These are phyloP conservation scores for Stenodema calcarata DNA, from an alignment of 2,888 invertebrate genomes.

Conservation along the genomic window DNA sequence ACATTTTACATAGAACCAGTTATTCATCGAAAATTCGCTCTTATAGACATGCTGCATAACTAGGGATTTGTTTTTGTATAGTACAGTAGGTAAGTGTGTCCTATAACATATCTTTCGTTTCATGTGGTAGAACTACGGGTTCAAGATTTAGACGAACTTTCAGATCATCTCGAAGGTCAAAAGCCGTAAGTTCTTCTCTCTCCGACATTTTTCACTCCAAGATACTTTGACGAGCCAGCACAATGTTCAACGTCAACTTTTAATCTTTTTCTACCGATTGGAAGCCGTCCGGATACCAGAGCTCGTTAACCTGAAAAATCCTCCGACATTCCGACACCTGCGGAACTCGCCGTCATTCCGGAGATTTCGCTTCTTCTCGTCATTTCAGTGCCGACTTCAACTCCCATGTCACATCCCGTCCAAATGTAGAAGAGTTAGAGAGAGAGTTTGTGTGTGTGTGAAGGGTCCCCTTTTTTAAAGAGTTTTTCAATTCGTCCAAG, in stretches of 20 bases:
- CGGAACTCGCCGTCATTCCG: not conserved
- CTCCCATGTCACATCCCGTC: not conserved
- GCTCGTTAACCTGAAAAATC: constrained; percentile 2
- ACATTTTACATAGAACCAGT: too few species aligned
- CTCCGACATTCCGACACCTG: not conserved
- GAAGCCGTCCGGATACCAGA: not conserved
- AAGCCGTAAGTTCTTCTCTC: too few species aligned
- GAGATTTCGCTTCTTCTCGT: not conserved
- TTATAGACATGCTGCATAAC: too few species aligned
- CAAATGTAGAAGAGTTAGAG: not conserved
- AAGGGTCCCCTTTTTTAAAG: too few species aligned
- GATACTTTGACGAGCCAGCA: not conserved
- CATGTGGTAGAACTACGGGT: too few species aligned
- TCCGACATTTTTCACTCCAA: not conserved
- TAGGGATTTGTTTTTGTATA: too few species aligned
- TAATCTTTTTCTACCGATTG: not conserved
- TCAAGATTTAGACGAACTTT: too few species aligned
- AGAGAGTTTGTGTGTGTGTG: too few species aligned
- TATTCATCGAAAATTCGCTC: too few species aligned
- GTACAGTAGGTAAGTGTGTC: too few species aligned
- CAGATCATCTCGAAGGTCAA: too few species aligned
- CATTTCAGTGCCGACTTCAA: not conserved
- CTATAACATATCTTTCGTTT: too few species aligned
- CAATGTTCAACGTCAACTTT: not conserved
- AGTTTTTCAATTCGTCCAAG: not conserved